Conservation (phyloP, 2,797 vertebrate species). For the Anisognathus igniventris region DNA sequence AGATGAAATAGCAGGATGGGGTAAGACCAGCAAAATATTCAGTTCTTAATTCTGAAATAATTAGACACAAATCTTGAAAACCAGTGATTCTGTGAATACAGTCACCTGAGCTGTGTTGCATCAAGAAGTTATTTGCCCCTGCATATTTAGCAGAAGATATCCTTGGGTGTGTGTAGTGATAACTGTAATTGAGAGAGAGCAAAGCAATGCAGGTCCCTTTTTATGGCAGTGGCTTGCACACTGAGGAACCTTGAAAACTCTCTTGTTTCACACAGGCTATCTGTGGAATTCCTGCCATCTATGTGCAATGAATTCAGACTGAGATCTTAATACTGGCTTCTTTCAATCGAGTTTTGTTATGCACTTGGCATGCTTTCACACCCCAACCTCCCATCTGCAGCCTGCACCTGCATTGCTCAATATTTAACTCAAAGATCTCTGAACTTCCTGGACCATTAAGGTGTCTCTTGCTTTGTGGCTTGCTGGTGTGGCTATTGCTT, state of each 20-base stretch:
- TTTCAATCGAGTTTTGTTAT: constrained; percentile 71
- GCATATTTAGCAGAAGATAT: not conserved
- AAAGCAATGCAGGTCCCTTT: not conserved
- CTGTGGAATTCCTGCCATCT: constrained; percentile 56
- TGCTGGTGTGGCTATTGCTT: not conserved
- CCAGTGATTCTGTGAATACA: not conserved
- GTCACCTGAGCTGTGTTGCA: not conserved
- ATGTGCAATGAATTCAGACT: constrained; percentile 51
- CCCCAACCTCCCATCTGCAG: constrained; percentile 64
- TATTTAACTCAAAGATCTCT: constrained; percentile 38
- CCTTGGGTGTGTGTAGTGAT: not conserved
- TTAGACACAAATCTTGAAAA: not conserved
- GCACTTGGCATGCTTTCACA: constrained; percentile 61
- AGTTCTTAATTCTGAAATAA: not conserved
- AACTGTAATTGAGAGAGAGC: not conserved
- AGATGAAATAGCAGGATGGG: not conserved
- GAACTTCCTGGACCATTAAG: constrained; percentile 44
- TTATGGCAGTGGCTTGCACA: not conserved
- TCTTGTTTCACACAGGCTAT: constrained; percentile 35
- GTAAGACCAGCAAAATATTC: not conserved
- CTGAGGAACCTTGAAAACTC: constrained; percentile 11
- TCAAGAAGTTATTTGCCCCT: not conserved
- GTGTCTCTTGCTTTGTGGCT: constrained; percentile 15
- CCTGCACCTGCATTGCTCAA: constrained; percentile 69
- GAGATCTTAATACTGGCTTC: constrained; percentile 67